Percentiles rank a stretch among this genome's conserved stretches.
phyloP scores from a whole-genome alignment of 2,888 invertebrate species.

The Apeira syringaria region DNA sequence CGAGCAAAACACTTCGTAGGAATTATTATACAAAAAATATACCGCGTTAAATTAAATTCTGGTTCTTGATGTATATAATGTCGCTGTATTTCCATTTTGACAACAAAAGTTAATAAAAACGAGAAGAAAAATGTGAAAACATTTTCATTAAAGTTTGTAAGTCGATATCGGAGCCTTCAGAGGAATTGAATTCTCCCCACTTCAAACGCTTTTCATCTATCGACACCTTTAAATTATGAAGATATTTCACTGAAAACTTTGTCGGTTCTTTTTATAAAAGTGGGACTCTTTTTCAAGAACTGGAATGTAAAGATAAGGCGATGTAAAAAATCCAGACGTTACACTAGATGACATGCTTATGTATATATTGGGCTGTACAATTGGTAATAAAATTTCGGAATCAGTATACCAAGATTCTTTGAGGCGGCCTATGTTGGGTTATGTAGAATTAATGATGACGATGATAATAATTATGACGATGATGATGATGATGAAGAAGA shows the following conservation, averaged over 20 bases:
- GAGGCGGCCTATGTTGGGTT: too few species aligned
- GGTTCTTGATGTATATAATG: neutral
- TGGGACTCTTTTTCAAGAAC: constrained; percentile 5
- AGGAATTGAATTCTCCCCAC: constrained; percentile 25
- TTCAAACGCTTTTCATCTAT: constrained; percentile 29
- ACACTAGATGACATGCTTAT: too few species aligned
- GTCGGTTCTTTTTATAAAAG: constrained; percentile 15
- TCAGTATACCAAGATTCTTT: too few species aligned
- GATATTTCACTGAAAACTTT: constrained; percentile 20
- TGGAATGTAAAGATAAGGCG: constrained; percentile 3
- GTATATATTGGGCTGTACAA: too few species aligned
- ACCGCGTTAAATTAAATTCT: too few species aligned
- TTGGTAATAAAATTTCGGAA: too few species aligned
- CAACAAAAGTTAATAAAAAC: constrained; percentile 7
- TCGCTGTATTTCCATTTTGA: constrained; percentile 8
- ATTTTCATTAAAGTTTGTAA: constrained; percentile 25
- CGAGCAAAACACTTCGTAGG: too few species aligned
- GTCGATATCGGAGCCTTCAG: constrained; percentile 22
- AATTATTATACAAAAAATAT: too few species aligned
- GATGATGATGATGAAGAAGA: too few species aligned
- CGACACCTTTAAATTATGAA: constrained; percentile 27
- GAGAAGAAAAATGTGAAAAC: constrained; percentile 13
- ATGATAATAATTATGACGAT: too few species aligned
- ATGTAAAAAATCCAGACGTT: neutral
- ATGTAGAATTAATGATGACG: too few species aligned